Evolutionary conservation across 2,888 invertebrate genomes (phyloP).

Genomic region (Hymenopus coronatus): DNA sequence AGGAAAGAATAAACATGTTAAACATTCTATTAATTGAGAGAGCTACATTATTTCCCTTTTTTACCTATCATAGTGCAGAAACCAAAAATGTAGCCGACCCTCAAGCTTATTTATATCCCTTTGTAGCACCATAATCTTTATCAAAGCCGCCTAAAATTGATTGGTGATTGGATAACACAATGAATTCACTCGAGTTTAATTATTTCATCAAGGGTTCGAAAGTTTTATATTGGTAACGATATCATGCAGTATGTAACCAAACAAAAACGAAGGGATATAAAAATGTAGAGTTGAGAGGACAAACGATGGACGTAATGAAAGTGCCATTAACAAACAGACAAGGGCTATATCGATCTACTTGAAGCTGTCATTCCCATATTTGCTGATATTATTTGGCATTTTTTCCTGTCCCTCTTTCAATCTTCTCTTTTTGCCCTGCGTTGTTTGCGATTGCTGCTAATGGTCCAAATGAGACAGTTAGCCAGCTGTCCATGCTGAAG

Average conservation of each 20-base stretch:
- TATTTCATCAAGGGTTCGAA: neutral
- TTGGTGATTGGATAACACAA: neutral
- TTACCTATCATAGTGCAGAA: too few relatives aligned
- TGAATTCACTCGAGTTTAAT: neutral
- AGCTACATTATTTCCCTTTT: too few relatives aligned
- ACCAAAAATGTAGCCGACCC: too few relatives aligned
- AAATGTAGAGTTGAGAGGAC: neutral
- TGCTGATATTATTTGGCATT: neutral
- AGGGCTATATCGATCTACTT: constrained; percentile 1
- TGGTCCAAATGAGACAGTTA: neutral
- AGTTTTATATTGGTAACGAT: neutral
- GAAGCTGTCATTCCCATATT: constrained; percentile 9
- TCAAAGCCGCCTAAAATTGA: neutral
- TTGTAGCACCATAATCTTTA: neutral
- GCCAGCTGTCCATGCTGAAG: neutral
- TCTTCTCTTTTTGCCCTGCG: neutral
- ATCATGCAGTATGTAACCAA: neutral
- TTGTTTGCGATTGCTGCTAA: neutral
- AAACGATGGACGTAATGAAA: neutral
- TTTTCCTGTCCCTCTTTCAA: neutral
- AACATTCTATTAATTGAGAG: too few relatives aligned
- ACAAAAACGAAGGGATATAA: neutral
- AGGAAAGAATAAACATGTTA: too few relatives aligned
- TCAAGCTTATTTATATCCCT: neutral
- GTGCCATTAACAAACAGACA: constrained; percentile 17